phyloP scores from a whole-genome alignment of 2,797 vertebrate species.

The Adrianichthys oophorus region DNA sequence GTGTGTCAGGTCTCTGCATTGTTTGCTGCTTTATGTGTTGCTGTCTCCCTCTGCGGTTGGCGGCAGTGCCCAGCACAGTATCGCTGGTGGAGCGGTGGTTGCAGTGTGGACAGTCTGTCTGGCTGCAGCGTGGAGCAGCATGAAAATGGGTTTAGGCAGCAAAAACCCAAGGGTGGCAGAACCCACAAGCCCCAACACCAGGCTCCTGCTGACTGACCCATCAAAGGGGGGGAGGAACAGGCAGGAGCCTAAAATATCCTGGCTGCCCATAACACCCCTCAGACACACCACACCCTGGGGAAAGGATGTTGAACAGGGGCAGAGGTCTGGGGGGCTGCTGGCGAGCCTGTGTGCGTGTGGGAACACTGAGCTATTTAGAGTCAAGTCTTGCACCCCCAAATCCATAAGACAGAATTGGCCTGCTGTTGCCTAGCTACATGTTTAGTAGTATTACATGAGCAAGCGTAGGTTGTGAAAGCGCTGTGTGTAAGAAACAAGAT shows the following conservation, averaged over 20 bases:
- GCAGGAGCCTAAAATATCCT: conserved; percentile 52
- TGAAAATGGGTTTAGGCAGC: conserved; percentile 41
- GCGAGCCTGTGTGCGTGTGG: conserved; percentile 8
- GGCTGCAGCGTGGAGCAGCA: conserved; percentile 62
- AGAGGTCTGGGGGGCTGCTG: conserved; percentile 28
- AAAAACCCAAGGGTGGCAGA: conserved; percentile 65
- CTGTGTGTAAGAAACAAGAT: conserved; percentile 63
- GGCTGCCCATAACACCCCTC: conserved; percentile 41
- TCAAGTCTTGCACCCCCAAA: conserved; percentile 47
- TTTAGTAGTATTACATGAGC: conserved; percentile 60
- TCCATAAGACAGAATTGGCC: conserved; percentile 58
- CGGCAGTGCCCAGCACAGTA: conserved; percentile 45
- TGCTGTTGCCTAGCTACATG: conserved; percentile 68
- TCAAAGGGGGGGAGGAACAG: conserved; percentile 39
- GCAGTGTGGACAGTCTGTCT: conserved; percentile 64
- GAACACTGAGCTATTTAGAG: conserved; percentile 53
- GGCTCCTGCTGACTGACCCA: conserved; percentile 33
- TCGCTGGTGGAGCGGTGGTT: conserved; percentile 41
- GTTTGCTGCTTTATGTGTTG: conserved; percentile 48
- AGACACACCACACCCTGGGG: conserved; percentile 59
- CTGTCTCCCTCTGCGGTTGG: conserved; percentile 46
- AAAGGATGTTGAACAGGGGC: conserved; percentile 36
- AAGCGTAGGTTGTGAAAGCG: conserved; percentile 60
- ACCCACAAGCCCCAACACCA: conserved; percentile 51
- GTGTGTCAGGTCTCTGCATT: conserved; percentile 15